These are phyloP conservation scores for Melanotaenia maccullochi DNA, from an alignment of 2,797 vertebrate genomes.

Conservation along the genomic window DNA sequence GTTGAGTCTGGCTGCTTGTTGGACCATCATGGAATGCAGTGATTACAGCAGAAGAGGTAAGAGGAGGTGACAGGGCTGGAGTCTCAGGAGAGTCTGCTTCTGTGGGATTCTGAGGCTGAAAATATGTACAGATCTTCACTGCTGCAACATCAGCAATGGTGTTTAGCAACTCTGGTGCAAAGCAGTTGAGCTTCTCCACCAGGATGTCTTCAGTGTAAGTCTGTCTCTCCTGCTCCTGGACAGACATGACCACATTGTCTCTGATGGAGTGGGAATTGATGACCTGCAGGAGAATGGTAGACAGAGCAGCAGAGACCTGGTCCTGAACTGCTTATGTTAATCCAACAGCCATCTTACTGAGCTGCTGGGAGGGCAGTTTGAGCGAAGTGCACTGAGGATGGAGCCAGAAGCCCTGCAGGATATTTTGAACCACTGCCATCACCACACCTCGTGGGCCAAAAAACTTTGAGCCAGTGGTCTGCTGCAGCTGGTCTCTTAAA, in stretches of 20 bases:
- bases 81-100: background rate
- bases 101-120: background rate
- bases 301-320: background rate
- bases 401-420: conserved; percentile 6
- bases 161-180: background rate
- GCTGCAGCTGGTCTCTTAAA: background rate
- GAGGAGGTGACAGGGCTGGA: background rate
- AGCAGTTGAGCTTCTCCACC: conserved; percentile 1
- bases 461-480: background rate
- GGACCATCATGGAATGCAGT: background rate
- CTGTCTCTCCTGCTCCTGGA: background rate
- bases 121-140: background rate
- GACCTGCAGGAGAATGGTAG: background rate
- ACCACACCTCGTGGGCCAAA: background rate
- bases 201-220: background rate
- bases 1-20: background rate
- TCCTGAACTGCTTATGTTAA: background rate
- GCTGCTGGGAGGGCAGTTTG: background rate
- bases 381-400: background rate
- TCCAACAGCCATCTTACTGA: background rate
- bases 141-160: background rate
- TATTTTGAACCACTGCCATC: conserved; percentile 4
- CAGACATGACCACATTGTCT: background rate
- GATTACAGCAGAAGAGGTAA: background rate
- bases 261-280: background rate